Evolutionary conservation across 2,113 vertebrate genomes (phyloP), one percentile per base, ranked within the genome.

Genomic region (Pyrgilauda ruficollis): DNA sequence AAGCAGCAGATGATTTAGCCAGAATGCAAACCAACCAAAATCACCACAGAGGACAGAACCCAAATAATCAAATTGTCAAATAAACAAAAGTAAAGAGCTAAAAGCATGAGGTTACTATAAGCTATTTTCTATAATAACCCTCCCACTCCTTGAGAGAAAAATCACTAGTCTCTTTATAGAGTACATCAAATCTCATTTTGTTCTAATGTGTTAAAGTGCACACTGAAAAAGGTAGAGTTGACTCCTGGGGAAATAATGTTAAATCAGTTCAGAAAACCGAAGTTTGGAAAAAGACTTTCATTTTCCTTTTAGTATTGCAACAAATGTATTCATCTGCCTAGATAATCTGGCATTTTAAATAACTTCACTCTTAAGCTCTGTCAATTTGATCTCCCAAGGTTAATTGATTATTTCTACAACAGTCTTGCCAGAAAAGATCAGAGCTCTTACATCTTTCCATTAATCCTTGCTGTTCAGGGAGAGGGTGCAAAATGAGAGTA

Each of bases 361-460:
- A 98, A 97, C 97, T 97, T 97, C 94, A 97, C 73, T 75, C 97
- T 97, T 97, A 97, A 97, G 83, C 83, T 95, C 94, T 84, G 96
- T 96, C 97, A 97, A 84, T 98, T 97, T 97, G 96, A 97, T 98
- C 97, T 97, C 97, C 97, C 96, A 94, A 97, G 97, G 98, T 98
- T 98, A 98, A 98, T 97, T 98, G 98, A 98, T 98, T 98, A 97
- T 98, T 98, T 98, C 98, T 97, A 97, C 97, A 97, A 97, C 94
- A 91, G 92, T 96, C 97, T 94, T 97, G 94, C 97, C 96, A 96
- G 97, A 91, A 95, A 97, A 96, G 97, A 98, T 91, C 97, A 93
- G 97, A 97, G 96, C 15, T 74, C 96, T 97, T 91, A 93, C 90
- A 95, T 97, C 96, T 97, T 97, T 95, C 96, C 95, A 97, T 97